Base-by-base conservation (phyloP, 2,797 vertebrate genomes). In the Peromyscus nudipes region DNA sequence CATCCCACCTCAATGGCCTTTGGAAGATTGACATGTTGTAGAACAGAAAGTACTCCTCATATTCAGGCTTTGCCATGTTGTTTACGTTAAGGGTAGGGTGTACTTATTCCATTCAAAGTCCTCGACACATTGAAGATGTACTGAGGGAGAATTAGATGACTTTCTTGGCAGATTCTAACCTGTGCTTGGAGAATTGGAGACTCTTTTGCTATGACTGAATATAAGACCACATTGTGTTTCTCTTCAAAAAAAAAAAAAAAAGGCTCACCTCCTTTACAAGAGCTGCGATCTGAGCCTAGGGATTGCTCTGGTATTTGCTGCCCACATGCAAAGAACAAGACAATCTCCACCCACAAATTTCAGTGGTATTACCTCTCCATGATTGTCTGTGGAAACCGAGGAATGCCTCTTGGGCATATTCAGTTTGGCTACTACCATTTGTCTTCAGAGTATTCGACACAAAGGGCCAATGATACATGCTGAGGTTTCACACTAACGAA, bases 401-500 rank as follows among this genome's bases (percentile, higher is more conserved):
- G 60, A 29, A 6, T 13, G 1, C 62, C 83, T 83, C 77, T 37
- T 23, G 27, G 34, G 19, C 4, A n/a, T 60, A 83, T 23, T 67
- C 31, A 29, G 4, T 91, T 89, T 62, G 57, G 37, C 37, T 25
- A 0, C 6, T 43, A n/a, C 40, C 93, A 34, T 71, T 64, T 62
- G 4, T 46, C 87, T 67, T 57, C 90, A 21, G 85, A 57, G 7
- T 2, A 37, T 40, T 60, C 12, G 7, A 76, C 23, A n/a, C 23
- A 79, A 62, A 62, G 86, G 88, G 13, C 81, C 37, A 83, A 73
- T 29, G 82, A 67, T 55, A 77, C 0, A 0, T 31, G 52, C 43
- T 64, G 40, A 11, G 69, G 76, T 82, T 96, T 91, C 80, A 37
- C 31, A 82, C 37, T 49, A 64, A 76, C 84, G n/a, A 97, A 97